These are phyloP conservation scores for Glyphotaelius pellucidus DNA, from an alignment of 2,888 invertebrate genomes.

Conservation along the genomic window DNA sequence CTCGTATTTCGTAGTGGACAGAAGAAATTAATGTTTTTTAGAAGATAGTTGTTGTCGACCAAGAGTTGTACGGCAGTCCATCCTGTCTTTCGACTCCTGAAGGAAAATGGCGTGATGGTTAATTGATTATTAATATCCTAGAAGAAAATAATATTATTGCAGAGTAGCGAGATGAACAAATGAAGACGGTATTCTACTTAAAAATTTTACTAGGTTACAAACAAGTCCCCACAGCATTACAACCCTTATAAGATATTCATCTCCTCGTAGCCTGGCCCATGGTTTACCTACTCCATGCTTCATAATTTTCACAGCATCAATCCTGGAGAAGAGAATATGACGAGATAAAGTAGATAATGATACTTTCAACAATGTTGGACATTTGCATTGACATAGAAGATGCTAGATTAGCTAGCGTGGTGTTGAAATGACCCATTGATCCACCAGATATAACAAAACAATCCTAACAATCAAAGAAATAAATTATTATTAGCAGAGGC, in stretches of 20 bases:
- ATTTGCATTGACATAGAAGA: background rate
- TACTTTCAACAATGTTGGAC: background rate
- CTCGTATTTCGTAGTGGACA: no score
- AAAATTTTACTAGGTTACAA: background rate
- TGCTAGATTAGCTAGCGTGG: background rate
- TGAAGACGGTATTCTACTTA: background rate
- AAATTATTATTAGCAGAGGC: no score
- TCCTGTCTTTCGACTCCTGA: no score
- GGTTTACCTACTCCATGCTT: background rate
- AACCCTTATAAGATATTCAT: background rate
- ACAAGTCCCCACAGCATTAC: background rate
- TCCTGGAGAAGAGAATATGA: background rate
- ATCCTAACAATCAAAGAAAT: no score
- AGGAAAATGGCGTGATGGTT: no score
- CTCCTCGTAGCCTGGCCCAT: background rate
- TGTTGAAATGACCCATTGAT: background rate
- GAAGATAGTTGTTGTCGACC: no score
- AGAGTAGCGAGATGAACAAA: no score
- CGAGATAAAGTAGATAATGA: background rate
- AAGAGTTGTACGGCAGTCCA: no score
- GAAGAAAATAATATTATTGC: background rate
- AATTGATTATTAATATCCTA: no score
- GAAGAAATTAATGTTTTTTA: no score
- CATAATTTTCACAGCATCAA: background rate
- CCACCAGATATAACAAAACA: background rate